Conservation (phyloP, 2,797 vertebrate species). For the Smutsia temminckii region DNA sequence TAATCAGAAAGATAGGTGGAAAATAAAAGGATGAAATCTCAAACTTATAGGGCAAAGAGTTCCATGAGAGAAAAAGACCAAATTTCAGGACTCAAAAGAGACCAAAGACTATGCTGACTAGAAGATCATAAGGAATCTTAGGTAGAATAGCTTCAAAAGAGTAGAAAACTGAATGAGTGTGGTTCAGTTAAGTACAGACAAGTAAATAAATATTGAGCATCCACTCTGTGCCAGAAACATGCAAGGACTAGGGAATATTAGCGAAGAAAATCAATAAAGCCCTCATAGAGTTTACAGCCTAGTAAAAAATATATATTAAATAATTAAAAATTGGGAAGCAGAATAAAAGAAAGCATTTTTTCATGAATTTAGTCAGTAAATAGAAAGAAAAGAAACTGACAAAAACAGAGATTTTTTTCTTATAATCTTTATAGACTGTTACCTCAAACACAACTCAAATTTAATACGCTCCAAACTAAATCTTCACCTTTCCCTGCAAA, state of each 20-base stretch:
- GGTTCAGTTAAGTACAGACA: neutral
- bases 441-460: neutral
- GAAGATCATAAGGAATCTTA: neutral
- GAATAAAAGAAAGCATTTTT: neutral
- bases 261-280: neutral
- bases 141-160: neutral
- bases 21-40: neutral
- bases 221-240: neutral
- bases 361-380: neutral
- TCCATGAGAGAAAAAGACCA: neutral
- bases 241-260: too few relatives aligned
- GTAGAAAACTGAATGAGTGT: neutral
- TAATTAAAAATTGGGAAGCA: neutral
- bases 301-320: neutral
- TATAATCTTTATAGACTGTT: neutral
- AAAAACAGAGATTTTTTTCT: constrained; percentile 16
- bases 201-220: neutral
- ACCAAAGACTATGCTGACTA: neutral
- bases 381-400: neutral
- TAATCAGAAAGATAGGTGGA: neutral
- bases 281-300: neutral
- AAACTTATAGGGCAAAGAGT: neutral
- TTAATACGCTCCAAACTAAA: neutral
- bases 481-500: neutral
- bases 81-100: constrained; percentile 9